phyloP scores from a whole-genome alignment of 2,888 invertebrate genomes.

The Tetrapedia diversipes region DNA sequence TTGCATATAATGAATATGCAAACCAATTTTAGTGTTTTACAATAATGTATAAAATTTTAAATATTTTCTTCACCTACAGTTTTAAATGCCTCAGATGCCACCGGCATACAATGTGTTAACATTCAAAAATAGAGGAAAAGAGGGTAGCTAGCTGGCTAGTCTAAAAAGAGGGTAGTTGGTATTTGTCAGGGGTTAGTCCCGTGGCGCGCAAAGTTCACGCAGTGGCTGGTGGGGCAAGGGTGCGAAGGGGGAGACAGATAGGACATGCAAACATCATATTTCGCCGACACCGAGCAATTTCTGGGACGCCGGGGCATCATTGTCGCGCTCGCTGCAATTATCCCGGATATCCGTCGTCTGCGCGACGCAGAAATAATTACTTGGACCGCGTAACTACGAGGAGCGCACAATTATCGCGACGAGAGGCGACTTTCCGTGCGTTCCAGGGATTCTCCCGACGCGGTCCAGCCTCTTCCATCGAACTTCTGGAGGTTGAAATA shows the following conservation, averaged over 20 bases:
- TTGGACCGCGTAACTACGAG: slow-evolving; percentile 47
- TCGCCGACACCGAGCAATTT: slow-evolving; percentile 38
- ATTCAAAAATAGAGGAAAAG: background rate
- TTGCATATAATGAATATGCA: too few relatives aligned
- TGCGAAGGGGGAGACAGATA: background rate
- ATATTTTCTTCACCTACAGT: too few relatives aligned
- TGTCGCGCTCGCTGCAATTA: slow-evolving; percentile 61
- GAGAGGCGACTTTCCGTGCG: slow-evolving; percentile 17
- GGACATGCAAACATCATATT: slow-evolving; percentile 45
- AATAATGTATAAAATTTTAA: too few relatives aligned
- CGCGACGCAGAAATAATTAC: slow-evolving; percentile 64
- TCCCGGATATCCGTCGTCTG: slow-evolving; percentile 51
- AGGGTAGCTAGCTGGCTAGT: background rate
- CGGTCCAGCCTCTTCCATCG: slow-evolving; percentile 27
- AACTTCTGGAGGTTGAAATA: slow-evolving; percentile 59
- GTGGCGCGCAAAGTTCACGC: background rate
- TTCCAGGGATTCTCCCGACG: slow-evolving; percentile 15
- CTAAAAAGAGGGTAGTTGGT: background rate
- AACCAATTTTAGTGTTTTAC: too few relatives aligned
- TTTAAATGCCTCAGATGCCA: too few relatives aligned
- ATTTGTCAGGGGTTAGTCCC: slow-evolving; percentile 1
- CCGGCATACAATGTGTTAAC: too few relatives aligned
- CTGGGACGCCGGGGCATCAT: slow-evolving; percentile 36
- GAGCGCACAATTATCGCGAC: slow-evolving; percentile 49
- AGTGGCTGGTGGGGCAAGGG: background rate